Conservation (phyloP, 2,113 vertebrate genomes). For the Cromileptes altivelis region DNA sequence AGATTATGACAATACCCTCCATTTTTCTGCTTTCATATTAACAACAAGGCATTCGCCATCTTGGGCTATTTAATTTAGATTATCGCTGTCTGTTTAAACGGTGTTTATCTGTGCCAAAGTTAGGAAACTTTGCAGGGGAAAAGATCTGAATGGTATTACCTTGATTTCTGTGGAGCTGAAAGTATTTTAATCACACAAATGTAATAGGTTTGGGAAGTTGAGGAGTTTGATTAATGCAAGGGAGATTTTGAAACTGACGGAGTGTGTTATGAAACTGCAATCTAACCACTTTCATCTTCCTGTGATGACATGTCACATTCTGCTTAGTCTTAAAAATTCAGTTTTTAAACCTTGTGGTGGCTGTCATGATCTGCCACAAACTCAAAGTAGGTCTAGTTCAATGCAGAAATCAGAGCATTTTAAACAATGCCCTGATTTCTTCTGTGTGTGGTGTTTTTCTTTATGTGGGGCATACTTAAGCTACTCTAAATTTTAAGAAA, state of each 20-base stretch:
- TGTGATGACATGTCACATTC: constrained; percentile 15
- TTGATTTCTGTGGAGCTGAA: constrained; percentile 1
- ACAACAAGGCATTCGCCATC: constrained; percentile 93
- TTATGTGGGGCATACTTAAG: not conserved
- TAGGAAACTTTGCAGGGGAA: constrained; percentile 53
- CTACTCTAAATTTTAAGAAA: not conserved
- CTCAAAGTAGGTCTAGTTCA: not conserved
- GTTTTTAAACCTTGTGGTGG: constrained; percentile 6
- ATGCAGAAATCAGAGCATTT: constrained; percentile 19
- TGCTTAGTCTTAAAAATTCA: not conserved
- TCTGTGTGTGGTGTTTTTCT: not conserved
- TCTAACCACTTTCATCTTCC: not conserved
- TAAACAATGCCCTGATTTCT: constrained; percentile 65
- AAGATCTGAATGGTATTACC: not conserved
- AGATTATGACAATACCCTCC: constrained; percentile 96
- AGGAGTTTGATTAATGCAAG: not conserved
- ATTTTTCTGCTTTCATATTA: constrained; percentile 90
- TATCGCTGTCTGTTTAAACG: constrained; percentile 64
- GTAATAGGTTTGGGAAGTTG: not conserved
- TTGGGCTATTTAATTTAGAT: constrained; percentile 87
- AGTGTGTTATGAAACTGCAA: not conserved
- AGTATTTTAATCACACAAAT: constrained; percentile 5
- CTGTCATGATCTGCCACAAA: not conserved
- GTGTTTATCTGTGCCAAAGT: constrained; percentile 1
- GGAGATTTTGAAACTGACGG: not conserved